Conservation (phyloP, 2,113 vertebrate genomes). For the Lepisosteus osseus region DNA sequence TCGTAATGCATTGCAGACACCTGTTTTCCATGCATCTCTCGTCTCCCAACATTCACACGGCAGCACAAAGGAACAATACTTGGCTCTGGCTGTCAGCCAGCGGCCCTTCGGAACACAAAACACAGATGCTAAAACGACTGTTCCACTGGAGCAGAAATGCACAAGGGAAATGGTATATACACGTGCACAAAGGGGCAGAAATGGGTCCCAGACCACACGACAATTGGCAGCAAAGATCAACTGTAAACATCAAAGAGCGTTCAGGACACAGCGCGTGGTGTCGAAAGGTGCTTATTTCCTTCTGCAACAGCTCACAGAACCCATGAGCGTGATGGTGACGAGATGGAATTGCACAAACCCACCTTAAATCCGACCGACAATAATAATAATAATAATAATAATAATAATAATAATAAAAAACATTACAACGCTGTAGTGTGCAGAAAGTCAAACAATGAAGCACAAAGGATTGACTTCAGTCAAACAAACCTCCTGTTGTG, state of each 20-base stretch:
- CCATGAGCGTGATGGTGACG: too few relatives aligned
- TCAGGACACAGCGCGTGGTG: neutral
- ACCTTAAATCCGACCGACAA: too few relatives aligned
- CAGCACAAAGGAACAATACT: constrained; percentile 16
- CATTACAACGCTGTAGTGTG: too few relatives aligned
- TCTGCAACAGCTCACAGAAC: too few relatives aligned
- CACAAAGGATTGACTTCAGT: too few relatives aligned
- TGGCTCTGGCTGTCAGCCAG: neutral
- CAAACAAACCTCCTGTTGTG: too few relatives aligned
- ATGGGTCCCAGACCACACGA: constrained; percentile 4
- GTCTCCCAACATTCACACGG: constrained; percentile 8
- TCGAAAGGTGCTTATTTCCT: neutral
- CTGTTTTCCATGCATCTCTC: constrained; percentile 12
- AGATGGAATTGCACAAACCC: too few relatives aligned
- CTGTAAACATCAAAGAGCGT: constrained; percentile 16
- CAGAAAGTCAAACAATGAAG: too few relatives aligned
- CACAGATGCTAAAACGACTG: constrained; percentile 2
- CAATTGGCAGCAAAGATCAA: constrained; percentile 1
- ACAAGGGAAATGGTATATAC: neutral
- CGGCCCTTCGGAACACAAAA: constrained; percentile 9
- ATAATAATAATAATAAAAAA: too few relatives aligned
- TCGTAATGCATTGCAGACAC: neutral
- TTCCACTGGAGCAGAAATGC: neutral
- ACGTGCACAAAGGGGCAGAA: constrained; percentile 2
- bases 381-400: too few relatives aligned